These are phyloP conservation scores for Glaucidium brasilianum DNA, from an alignment of 2,113 vertebrate species.

Conservation along the genomic window DNA sequence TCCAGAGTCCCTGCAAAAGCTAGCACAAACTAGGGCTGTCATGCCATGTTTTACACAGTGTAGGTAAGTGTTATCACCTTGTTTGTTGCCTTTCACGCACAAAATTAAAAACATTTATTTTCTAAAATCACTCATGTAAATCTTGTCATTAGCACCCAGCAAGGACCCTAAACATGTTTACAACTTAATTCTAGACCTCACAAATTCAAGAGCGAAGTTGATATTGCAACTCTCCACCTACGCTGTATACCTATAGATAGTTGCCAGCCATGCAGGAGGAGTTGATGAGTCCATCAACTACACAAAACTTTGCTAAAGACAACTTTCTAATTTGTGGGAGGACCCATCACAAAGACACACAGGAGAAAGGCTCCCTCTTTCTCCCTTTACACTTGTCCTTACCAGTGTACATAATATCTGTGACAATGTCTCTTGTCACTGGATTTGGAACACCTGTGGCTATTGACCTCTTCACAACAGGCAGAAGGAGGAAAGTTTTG, in stretches of 20 bases:
- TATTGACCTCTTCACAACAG: not conserved
- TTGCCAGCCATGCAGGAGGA: not conserved
- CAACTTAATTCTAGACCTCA: not conserved
- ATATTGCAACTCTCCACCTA: not conserved
- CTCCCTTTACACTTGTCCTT: not conserved
- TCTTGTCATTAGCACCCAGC: not conserved
- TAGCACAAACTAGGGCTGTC: not conserved
- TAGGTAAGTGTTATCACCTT: not conserved
- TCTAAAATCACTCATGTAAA: not conserved
- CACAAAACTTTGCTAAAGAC: not conserved
- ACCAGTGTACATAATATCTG: not conserved
- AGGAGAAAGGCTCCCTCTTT: not conserved
- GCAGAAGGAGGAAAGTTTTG: not conserved
- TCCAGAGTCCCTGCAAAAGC: not conserved
- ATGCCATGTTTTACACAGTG: fast-evolving
- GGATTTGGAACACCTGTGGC: not conserved
- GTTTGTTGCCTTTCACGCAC: not conserved
- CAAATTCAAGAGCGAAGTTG: not conserved
- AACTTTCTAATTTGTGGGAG: not conserved
- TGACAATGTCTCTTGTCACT: not conserved
- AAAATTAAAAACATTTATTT: not conserved
- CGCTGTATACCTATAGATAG: not conserved
- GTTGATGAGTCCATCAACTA: not conserved
- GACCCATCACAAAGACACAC: not conserved
- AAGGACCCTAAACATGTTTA: not conserved